Percentiles rank a stretch among this genome's conserved stretches.
phyloP scores from a whole-genome alignment of 1,140 invertebrate species.

The Meloidogyne exigua region DNA sequence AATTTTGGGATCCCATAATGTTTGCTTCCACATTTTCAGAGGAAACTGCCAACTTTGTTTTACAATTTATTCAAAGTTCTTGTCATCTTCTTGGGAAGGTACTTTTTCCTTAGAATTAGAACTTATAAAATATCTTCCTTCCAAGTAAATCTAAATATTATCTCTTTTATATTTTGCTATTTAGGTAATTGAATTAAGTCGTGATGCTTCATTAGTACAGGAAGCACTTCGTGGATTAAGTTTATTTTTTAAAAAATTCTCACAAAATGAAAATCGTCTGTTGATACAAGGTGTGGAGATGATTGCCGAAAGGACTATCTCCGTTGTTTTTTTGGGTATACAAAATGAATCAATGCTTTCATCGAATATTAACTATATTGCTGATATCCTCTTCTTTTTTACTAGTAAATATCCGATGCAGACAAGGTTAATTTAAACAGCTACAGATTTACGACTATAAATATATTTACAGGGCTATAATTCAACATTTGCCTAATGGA shows the following conservation, averaged over 20 bases:
- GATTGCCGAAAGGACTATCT: not conserved
- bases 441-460: not conserved
- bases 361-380: not conserved
- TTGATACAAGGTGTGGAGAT: not conserved
- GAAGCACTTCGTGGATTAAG: not conserved
- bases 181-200: constrained; percentile 20
- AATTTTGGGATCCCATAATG: constrained; percentile 21
- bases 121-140: not conserved
- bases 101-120: not conserved
- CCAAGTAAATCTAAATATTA: not conserved
- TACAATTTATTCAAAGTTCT: constrained; percentile 6
- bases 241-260: not conserved
- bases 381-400: constrained; percentile 21
- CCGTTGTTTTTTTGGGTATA: constrained; percentile 8
- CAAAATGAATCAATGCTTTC: constrained; percentile 13
- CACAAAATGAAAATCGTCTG: not conserved
- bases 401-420: constrained; percentile 15
- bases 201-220: constrained; percentile 3
- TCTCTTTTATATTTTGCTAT: not conserved
- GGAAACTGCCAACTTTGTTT: not conserved
- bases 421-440: constrained; percentile 16
- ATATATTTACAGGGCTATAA: constrained; percentile 18
- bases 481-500: constrained; percentile 18
- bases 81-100: not conserved
- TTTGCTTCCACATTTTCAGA: not conserved